Evolutionary conservation across 2,797 vertebrate genomes (phyloP).

Genomic region (Sternotherus odoratus): DNA sequence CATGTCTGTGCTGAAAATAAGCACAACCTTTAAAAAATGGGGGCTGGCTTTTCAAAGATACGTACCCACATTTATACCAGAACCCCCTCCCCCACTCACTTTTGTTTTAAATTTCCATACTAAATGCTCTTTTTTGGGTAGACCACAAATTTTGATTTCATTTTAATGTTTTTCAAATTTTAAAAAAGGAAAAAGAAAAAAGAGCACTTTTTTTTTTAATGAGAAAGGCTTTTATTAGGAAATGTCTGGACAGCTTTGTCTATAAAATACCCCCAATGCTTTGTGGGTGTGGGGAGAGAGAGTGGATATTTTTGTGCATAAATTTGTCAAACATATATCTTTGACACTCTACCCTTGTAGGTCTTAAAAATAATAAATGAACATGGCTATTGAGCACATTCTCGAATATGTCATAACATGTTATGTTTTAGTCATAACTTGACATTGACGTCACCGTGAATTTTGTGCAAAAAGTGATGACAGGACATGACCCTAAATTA

Average conservation of each 20-base stretch:
- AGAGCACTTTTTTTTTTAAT: neutral
- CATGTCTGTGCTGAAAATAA: neutral
- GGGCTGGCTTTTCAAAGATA: neutral
- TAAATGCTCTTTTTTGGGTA: neutral
- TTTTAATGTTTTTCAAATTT: neutral
- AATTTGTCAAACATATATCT: neutral
- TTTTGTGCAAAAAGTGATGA: neutral
- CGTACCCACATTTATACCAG: neutral
- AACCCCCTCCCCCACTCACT: neutral
- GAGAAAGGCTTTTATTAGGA: neutral
- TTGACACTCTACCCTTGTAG: neutral
- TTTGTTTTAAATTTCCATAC: neutral
- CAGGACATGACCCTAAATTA: neutral
- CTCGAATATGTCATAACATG: neutral
- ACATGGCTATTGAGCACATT: neutral
- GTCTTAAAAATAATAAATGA: neutral
- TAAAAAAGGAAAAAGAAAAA: neutral
- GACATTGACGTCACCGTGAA: neutral
- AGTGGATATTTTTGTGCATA: neutral
- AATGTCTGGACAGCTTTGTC: neutral
- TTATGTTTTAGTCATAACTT: neutral
- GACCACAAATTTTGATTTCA: neutral
- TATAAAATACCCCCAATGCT: neutral
- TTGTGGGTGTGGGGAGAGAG: neutral
- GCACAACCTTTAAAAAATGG: rapidly evolving